Percentiles rank a stretch among this genome's conserved stretches.
phyloP scores from a whole-genome alignment of 2,113 vertebrate species.

The Rhombomys opimus region DNA sequence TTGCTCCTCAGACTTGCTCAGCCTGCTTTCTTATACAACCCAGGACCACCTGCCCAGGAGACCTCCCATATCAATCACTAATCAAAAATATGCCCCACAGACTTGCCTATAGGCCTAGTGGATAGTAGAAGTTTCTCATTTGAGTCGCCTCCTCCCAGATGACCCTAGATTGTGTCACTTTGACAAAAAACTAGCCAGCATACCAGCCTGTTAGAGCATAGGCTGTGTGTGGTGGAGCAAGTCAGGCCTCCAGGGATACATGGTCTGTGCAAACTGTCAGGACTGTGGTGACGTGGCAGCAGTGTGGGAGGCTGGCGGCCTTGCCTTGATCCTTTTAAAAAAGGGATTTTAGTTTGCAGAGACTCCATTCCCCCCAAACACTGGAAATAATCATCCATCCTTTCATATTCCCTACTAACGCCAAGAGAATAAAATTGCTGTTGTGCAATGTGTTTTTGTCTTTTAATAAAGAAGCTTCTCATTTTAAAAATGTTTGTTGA shows the following conservation, averaged over 20 bases:
- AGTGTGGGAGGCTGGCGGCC: not conserved
- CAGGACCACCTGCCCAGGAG: not conserved
- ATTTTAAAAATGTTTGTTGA: constrained; percentile 8
- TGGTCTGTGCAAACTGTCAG: not conserved
- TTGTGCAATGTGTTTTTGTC: not conserved
- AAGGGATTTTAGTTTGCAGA: not conserved
- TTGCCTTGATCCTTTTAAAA: not conserved
- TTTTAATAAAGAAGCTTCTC: constrained; percentile 32
- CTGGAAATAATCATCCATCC: constrained; percentile 10
- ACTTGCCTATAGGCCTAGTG: not conserved
- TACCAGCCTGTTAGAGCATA: not conserved
- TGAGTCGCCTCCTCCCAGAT: not conserved
- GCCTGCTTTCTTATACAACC: not conserved
- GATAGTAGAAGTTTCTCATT: not conserved
- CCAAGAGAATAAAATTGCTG: constrained; percentile 24
- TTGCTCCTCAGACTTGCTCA: not conserved
- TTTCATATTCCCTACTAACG: not conserved
- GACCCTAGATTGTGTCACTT: not conserved
- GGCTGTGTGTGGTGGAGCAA: not conserved
- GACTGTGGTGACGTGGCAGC: accelerated
- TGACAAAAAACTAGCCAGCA: not conserved
- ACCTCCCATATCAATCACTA: not conserved
- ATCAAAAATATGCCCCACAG: not conserved
- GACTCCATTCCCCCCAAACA: not conserved
- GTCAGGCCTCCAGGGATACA: not conserved